These are phyloP conservation scores for Acrocephalus scirpaceus DNA, from an alignment of 2,797 vertebrate genomes.

Conservation along the genomic window DNA sequence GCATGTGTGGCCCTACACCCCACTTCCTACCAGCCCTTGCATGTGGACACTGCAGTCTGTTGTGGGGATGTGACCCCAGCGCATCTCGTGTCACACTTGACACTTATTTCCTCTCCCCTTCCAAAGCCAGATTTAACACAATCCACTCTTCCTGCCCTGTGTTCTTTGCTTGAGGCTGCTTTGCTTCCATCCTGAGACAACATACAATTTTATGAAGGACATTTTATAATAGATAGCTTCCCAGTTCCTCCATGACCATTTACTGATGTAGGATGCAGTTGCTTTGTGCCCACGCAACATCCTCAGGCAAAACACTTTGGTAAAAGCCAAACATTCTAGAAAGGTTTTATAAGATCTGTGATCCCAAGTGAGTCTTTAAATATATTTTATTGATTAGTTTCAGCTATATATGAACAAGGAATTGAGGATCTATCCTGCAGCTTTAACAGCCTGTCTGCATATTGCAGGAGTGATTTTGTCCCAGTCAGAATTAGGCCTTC, in stretches of 20 bases:
- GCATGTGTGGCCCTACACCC: not conserved
- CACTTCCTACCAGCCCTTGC: not conserved
- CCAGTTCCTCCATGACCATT: not conserved
- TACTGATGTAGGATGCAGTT: not conserved
- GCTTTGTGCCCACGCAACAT: not conserved
- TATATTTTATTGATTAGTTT: conserved; percentile 22
- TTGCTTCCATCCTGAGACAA: not conserved
- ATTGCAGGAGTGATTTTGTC: not conserved
- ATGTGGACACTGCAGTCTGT: not conserved
- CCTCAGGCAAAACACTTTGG: not conserved
- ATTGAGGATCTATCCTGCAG: not conserved
- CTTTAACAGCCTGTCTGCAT: not conserved
- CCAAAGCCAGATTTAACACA: not conserved
- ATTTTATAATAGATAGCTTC: not conserved
- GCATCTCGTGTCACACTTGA: not conserved
- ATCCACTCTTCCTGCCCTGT: not conserved
- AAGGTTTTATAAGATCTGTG: not conserved
- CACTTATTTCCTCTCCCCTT: not conserved
- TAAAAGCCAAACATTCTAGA: not conserved
- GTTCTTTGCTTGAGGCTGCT: not conserved
- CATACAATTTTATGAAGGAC: not conserved
- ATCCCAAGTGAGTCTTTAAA: not conserved
- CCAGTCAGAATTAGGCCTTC: not conserved
- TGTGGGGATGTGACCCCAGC: not conserved
- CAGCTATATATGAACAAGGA: not conserved